These are phyloP conservation scores for Brachypalpus laphriformis DNA, from an alignment of 2,888 invertebrate species.

Conservation along the genomic window DNA sequence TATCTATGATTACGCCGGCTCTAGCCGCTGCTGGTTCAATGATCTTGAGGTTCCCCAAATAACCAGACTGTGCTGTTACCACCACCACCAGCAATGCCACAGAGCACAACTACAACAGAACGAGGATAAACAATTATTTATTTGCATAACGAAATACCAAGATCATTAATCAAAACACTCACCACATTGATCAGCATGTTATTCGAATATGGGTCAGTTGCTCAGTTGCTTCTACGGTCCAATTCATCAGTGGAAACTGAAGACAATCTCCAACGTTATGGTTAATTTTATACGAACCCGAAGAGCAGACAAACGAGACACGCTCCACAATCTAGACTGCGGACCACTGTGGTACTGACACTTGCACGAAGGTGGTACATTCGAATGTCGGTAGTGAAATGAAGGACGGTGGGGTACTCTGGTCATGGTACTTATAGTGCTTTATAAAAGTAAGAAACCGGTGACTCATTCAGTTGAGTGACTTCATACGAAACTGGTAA, in stretches of 20 bases:
- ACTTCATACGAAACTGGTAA: constrained; percentile 59
- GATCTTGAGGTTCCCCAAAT: constrained; percentile 63
- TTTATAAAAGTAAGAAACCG: constrained; percentile 37
- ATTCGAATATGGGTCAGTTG: constrained; percentile 58
- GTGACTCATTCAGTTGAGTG: constrained; percentile 68
- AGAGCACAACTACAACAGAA: constrained; percentile 36
- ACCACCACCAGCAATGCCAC: constrained; percentile 32
- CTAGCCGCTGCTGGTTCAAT: constrained; percentile 64
- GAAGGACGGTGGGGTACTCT: constrained; percentile 68
- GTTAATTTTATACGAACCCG: constrained; percentile 53
- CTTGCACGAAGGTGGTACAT: constrained; percentile 58
- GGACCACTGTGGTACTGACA: constrained; percentile 45
- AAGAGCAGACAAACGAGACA: constrained; percentile 57
- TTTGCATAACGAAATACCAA: neutral
- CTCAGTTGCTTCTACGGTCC: constrained; percentile 16
- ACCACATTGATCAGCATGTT: constrained; percentile 55
- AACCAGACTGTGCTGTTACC: constrained; percentile 40
- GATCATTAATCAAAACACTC: constrained; percentile 25
- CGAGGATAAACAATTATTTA: neutral
- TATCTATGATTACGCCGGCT: constrained; percentile 63
- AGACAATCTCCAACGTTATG: constrained; percentile 20
- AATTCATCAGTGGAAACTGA: constrained; percentile 40
- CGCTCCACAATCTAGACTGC: constrained; percentile 64
- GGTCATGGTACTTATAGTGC: constrained; percentile 41
- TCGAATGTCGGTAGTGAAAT: constrained; percentile 47